Evolutionary conservation across 2,797 vertebrate genomes (phyloP), one percentile per base, ranked within the genome.

Genomic region (Aldrovandia affinis): DNA sequence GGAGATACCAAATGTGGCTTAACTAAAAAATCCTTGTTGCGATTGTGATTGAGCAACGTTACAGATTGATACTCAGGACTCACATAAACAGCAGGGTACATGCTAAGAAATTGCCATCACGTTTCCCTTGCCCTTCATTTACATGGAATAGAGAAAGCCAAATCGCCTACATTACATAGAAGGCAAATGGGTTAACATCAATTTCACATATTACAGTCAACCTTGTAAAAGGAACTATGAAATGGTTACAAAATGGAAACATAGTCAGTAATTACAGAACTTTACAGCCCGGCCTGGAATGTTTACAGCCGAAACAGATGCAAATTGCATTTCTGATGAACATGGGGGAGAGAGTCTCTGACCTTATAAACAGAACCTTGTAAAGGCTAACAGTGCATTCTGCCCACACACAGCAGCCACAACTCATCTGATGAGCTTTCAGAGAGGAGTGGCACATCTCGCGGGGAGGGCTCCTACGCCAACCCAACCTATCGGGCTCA

Each of bases 321-420:
- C 78, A 52, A 80, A 80, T 33, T 80, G 47, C 15, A 55, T 80
- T 80, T 52, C 78, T 33, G 44, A 47, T 80, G 52, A 80, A 80
- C 12, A 44, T 30, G 52, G 28, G 5, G 50, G 30, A 30, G 52
- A 80, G 52, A 52, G 78, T 18, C 18, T 44, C 5, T 75, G 79
- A 80, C 52, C 54, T 80, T 80, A 57, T 80, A 55, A 80, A 80
- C 50, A 57, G 52, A n/a, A n/a, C 39, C 70, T 75, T 75, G 10
- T 75, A 75, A 55, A 80, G 47, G 42, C 78, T 55, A 55, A 5
- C 4, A 33, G 42, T 4, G 15, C 25, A 28, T 33, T 33, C 25
- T 80, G 78, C 55, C 52, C 50, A 80, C 54, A 39, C 52, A 80
- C 10, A 25, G 52, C 20, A 39, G 54, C 33, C 52, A 25, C 9